A percentile compares a stretch with the other conserved stretches of the same genome.
Conservation (phyloP, 1,140 invertebrate species). For the Conus betulinus region DNA sequence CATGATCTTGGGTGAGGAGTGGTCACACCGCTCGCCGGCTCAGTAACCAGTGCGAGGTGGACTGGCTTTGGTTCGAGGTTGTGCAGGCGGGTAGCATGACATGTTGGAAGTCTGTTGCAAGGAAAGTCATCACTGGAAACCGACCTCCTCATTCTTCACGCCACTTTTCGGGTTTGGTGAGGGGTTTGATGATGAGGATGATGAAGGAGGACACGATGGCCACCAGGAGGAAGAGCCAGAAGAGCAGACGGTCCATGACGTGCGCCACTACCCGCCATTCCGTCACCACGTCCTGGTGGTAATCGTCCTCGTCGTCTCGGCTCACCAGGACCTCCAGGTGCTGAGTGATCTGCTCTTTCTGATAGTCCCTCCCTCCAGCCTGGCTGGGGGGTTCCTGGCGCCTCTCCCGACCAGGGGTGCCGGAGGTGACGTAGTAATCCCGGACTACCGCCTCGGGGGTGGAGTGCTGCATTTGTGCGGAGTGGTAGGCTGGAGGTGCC, state of each 20-base stretch:
- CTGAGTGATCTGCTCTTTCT: constrained; percentile 57
- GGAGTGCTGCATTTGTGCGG: background rate
- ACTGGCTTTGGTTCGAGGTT: too few species aligned
- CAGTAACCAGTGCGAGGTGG: too few species aligned
- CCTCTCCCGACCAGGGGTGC: background rate
- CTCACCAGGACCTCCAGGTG: constrained; percentile 59
- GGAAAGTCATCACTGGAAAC: too few species aligned
- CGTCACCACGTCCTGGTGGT: constrained; percentile 64
- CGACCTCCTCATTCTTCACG: background rate
- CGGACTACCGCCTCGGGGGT: background rate
- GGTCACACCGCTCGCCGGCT: too few species aligned
- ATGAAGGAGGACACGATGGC: constrained; percentile 94
- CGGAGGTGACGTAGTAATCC: constrained; percentile 8
- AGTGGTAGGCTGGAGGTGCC: background rate
- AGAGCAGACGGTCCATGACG: constrained; percentile 98
- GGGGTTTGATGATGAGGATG: constrained; percentile 97
- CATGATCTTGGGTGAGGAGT: too few species aligned
- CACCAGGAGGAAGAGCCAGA: constrained; percentile 98
- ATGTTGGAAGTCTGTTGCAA: too few species aligned
- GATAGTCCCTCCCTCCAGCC: constrained; percentile 10
- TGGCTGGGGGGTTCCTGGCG: background rate
- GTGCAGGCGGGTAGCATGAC: too few species aligned
- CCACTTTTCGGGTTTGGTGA: constrained; percentile 52
- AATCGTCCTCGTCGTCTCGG: constrained; percentile 61
- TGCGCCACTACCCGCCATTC: constrained; percentile 99